phyloP scores from a whole-genome alignment of 2,797 vertebrate species.

The Aulostomus chinensis region DNA sequence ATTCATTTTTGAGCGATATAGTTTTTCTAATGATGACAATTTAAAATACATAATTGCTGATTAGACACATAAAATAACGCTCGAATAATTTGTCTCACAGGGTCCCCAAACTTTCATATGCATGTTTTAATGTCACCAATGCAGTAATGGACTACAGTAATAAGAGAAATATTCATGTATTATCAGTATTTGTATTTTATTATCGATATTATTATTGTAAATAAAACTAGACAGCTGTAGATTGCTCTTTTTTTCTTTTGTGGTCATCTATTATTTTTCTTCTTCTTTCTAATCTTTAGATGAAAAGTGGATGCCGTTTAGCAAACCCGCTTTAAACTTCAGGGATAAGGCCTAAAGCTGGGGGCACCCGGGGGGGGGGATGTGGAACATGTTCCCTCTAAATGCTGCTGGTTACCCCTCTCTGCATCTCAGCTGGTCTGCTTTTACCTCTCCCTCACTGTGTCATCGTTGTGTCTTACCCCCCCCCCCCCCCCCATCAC shows the following conservation, averaged over 20 bases:
- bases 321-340: too few relatives aligned
- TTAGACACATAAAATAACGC: conserved; percentile 44
- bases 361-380: too few relatives aligned
- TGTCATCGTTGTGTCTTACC: conserved; percentile 59
- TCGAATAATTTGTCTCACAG: conserved; percentile 13
- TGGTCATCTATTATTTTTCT: background rate
- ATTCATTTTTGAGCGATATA: conserved; percentile 65
- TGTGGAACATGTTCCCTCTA: conserved; percentile 32
- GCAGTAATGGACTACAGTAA: too few relatives aligned
- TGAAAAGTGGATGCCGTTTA: conserved; percentile 1
- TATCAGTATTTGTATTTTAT: too few relatives aligned
- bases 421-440: conserved; percentile 47
- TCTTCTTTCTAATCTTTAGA: conserved; percentile 5
- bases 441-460: conserved; percentile 32
- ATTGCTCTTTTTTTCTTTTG: too few relatives aligned
- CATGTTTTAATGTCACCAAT: too few relatives aligned
- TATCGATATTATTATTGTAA: too few relatives aligned
- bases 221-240: too few relatives aligned
- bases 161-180: too few relatives aligned
- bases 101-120: conserved; percentile 12
- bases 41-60: conserved; percentile 55
- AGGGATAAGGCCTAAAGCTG: too few relatives aligned
- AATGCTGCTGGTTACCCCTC: conserved; percentile 34
- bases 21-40: conserved; percentile 52
- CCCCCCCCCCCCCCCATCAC: conserved; percentile 36